phyloP scores from a whole-genome alignment of 2,113 vertebrate genomes.

The Meles meles region DNA sequence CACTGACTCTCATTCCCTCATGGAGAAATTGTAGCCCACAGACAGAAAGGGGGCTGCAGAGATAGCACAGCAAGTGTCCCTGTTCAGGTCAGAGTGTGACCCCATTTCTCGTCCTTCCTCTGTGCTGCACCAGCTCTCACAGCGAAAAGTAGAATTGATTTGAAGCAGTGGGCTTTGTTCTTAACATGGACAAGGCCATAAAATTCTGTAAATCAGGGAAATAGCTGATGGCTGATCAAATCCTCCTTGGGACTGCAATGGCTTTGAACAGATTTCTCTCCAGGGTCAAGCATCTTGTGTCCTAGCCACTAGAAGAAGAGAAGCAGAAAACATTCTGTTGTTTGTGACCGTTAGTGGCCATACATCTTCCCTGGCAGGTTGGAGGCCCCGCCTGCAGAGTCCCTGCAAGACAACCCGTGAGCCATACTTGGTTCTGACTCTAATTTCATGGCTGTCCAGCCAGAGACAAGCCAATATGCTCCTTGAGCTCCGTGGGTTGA shows the following conservation, averaged over 20 bases:
- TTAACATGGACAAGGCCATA: background rate
- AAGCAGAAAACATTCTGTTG: background rate
- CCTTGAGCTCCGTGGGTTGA: background rate
- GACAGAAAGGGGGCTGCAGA: background rate
- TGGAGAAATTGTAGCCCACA: background rate
- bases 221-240: rapidly evolving
- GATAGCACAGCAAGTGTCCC: background rate
- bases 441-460: background rate
- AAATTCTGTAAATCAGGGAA: background rate
- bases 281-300: background rate
- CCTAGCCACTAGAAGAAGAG: background rate
- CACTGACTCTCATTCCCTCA: background rate
- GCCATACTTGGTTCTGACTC: background rate
- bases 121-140: no score
- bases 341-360: background rate
- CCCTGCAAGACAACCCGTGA: background rate
- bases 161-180: background rate
- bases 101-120: background rate
- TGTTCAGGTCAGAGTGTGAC: no score
- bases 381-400: background rate
- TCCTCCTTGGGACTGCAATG: background rate
- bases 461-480: background rate
- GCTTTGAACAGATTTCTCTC: background rate
- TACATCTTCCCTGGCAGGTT: background rate
- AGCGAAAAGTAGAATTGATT: background rate